phyloP scores from a whole-genome alignment of 2,113 vertebrate genomes.

The Sciurus niger region DNA sequence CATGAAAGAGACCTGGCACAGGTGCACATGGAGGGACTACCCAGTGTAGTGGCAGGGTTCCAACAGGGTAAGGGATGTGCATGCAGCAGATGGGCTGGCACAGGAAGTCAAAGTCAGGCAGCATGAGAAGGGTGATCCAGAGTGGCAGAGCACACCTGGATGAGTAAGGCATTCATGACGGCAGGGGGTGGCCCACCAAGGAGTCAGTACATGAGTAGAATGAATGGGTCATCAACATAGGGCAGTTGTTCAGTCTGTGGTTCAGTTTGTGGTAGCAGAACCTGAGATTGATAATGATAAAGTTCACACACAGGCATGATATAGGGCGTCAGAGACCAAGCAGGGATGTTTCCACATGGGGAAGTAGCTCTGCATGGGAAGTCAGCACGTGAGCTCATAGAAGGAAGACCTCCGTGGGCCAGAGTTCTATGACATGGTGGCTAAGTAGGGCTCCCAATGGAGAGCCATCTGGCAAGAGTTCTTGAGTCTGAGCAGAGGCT shows the following conservation, averaged over 20 bases:
- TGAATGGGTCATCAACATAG: no score
- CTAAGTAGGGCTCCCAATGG: background rate
- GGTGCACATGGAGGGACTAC: background rate
- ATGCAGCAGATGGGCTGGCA: background rate
- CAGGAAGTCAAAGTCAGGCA: background rate
- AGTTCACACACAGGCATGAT: background rate
- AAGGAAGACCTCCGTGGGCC: background rate
- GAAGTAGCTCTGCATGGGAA: background rate
- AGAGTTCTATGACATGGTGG: no score
- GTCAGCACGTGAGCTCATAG: background rate
- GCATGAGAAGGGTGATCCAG: background rate
- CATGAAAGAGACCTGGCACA: background rate
- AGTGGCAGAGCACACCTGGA: background rate
- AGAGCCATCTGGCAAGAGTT: background rate
- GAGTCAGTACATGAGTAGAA: background rate
- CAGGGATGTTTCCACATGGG: background rate
- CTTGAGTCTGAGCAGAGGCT: background rate
- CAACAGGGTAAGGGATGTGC: background rate
- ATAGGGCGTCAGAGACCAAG: background rate
- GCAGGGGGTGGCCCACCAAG: no score
- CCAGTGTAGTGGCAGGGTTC: background rate
- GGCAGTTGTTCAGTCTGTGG: background rate
- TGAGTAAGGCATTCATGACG: background rate
- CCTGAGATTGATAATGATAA: background rate
- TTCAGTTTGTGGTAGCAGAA: background rate